Percentiles rank a stretch among this genome's conserved stretches.
phyloP scores from a whole-genome alignment of 2,113 vertebrate species.

The Morone chrysops region DNA sequence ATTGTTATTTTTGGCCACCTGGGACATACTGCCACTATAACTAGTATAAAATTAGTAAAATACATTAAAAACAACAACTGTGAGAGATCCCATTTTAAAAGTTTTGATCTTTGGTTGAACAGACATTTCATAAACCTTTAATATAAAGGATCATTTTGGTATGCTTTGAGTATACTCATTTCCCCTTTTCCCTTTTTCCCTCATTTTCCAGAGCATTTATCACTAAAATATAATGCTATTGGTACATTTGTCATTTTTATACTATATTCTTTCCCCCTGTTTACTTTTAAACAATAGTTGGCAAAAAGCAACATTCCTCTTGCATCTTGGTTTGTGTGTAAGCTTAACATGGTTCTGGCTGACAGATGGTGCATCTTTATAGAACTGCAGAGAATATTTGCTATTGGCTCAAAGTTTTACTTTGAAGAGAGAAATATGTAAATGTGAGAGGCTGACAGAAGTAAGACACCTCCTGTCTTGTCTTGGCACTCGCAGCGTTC shows the following conservation, averaged over 20 bases:
- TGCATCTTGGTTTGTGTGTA: conserved; percentile 32
- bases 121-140: neutral
- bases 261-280: neutral
- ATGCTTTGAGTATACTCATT: neutral
- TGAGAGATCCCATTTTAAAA: neutral
- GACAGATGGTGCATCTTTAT: conserved; percentile 57
- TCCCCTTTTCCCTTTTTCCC: neutral
- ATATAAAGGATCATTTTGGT: neutral
- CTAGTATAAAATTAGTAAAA: neutral
- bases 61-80: neutral
- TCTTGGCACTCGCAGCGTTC: conserved; percentile 23
- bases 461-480: conserved; percentile 47
- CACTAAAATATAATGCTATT: neutral
- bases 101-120: neutral
- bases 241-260: neutral
- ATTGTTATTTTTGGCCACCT: conserved; percentile 22
- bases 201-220: neutral
- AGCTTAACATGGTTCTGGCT: conserved; percentile 34
- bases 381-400: conserved; percentile 48
- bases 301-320: conserved; percentile 13
- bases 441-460: conserved; percentile 42
- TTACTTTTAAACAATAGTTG: conserved; percentile 23
- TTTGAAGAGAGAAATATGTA: conserved; percentile 51
- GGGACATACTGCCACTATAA: neutral
- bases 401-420: conserved; percentile 51